A percentile compares a stretch with the other conserved stretches of the same genome.
Conservation (phyloP, 92 coral and sea anemone species). For the Bergia puertoricense region DNA sequence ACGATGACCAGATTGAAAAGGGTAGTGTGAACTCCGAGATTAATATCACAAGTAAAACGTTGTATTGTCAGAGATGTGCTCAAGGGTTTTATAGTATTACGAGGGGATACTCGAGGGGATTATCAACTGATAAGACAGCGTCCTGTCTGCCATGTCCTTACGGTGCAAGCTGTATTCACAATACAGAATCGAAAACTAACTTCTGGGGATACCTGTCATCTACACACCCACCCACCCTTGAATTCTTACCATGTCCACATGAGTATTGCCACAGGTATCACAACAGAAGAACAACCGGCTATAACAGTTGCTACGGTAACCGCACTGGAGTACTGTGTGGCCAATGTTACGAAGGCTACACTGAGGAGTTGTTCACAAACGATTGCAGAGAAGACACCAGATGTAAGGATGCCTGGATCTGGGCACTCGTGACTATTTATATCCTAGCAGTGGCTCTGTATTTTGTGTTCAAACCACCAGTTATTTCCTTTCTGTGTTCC, state of each 20-base stretch:
- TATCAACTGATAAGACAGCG: too few species aligned
- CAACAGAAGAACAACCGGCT: neutral
- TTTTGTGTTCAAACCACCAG: conserved; percentile 34
- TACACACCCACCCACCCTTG: neutral
- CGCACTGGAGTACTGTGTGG: conserved; percentile 44
- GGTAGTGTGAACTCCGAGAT: neutral
- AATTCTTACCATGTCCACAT: conserved; percentile 1
- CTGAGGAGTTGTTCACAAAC: conserved; percentile 24
- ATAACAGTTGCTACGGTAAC: conserved; percentile 1
- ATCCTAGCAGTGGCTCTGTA: neutral
- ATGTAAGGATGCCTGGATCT: conserved; percentile 23
- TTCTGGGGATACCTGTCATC: neutral
- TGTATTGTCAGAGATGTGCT: conserved; percentile 46
- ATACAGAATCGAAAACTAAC: neutral
- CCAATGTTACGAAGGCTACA: conserved; percentile 23
- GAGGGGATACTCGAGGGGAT: conserved; percentile 2
- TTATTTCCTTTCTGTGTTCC: neutral
- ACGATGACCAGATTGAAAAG: neutral
- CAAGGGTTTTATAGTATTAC: conserved; percentile 52
- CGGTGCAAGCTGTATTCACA: conserved; percentile 1
- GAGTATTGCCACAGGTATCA: neutral
- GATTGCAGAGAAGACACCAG: neutral
- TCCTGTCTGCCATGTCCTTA: conserved; percentile 34
- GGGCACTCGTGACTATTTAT: neutral
- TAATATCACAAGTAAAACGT: conserved; percentile 12